A percentile compares a stretch with the other conserved stretches of the same genome.
These are phyloP conservation scores for Spisula solida DNA, from an alignment of 2,888 invertebrate species.

Conservation along the genomic window DNA sequence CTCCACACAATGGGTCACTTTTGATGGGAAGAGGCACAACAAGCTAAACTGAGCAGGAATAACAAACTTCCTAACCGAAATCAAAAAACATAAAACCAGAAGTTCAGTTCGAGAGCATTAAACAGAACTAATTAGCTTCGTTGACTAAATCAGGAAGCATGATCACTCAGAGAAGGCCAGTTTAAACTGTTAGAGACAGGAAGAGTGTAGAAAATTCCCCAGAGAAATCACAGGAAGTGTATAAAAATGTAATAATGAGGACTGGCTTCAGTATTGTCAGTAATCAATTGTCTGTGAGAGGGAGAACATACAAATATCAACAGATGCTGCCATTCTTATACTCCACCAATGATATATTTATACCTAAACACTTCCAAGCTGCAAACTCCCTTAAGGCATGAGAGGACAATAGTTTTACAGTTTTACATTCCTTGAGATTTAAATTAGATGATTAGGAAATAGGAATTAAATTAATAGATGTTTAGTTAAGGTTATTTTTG, in stretches of 20 bases:
- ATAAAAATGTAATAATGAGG: slow-evolving; percentile 23
- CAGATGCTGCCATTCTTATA: neutral
- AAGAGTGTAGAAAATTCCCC: neutral
- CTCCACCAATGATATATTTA: neutral
- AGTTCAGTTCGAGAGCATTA: neutral
- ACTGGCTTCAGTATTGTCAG: neutral
- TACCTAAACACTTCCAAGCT: neutral
- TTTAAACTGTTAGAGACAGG: slow-evolving; percentile 16
- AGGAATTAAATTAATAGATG: too few relatives aligned
- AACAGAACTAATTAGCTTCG: neutral
- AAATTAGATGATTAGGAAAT: too few relatives aligned
- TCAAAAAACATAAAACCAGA: neutral
- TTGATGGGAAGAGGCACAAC: too few relatives aligned
- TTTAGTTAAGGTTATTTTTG: neutral
- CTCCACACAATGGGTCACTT: too few relatives aligned
- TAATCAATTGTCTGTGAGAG: slow-evolving; percentile 18
- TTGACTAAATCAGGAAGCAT: neutral
- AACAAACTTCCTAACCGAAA: too few relatives aligned
- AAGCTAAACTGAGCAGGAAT: too few relatives aligned
- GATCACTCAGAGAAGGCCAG: neutral
- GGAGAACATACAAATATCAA: neutral
- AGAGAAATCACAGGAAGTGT: neutral
- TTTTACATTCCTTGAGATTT: too few relatives aligned
- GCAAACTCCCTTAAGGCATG: too few relatives aligned
- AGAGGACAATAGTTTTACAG: too few relatives aligned